These are phyloP conservation scores for Taurulus bubalis DNA, from an alignment of 2,113 vertebrate genomes.

Conservation along the genomic window DNA sequence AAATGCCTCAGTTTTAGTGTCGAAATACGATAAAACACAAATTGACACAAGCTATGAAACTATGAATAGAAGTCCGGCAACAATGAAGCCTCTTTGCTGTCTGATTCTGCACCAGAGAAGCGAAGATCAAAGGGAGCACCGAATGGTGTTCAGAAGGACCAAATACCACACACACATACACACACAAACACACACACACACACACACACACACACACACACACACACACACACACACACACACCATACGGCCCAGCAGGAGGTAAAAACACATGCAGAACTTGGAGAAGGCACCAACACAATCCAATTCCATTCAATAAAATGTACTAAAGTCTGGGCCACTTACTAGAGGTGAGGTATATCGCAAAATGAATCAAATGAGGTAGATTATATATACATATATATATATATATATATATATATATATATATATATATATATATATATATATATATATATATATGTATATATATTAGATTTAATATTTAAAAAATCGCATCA, in stretches of 20 bases:
- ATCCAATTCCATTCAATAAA: not conserved
- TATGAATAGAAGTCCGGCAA: not conserved
- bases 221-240: conserved; percentile 11
- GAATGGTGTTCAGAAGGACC: not conserved
- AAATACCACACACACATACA: too few relatives aligned
- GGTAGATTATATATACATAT: too few relatives aligned
- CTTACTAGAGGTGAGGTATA: too few relatives aligned
- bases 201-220: conserved; percentile 23
- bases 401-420: too few relatives aligned
- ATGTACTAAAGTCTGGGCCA: too few relatives aligned
- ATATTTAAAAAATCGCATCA: too few relatives aligned
- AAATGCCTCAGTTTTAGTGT: not conserved
- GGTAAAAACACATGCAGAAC: conserved; percentile 27
- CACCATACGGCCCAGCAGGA: conserved; percentile 36
- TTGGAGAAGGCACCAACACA: conserved; percentile 22
- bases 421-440: too few relatives aligned
- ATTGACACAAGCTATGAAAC: not conserved
- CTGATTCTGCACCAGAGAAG: not conserved
- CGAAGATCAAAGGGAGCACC: not conserved
- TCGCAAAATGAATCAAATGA: too few relatives aligned
- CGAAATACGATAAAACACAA: not conserved
- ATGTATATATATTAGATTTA: too few relatives aligned
- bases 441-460: too few relatives aligned
- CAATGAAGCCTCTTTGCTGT: not conserved
- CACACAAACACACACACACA: too few relatives aligned